Conservation (phyloP, 1,140 invertebrate genomes). For the Phocides pigmalion region DNA sequence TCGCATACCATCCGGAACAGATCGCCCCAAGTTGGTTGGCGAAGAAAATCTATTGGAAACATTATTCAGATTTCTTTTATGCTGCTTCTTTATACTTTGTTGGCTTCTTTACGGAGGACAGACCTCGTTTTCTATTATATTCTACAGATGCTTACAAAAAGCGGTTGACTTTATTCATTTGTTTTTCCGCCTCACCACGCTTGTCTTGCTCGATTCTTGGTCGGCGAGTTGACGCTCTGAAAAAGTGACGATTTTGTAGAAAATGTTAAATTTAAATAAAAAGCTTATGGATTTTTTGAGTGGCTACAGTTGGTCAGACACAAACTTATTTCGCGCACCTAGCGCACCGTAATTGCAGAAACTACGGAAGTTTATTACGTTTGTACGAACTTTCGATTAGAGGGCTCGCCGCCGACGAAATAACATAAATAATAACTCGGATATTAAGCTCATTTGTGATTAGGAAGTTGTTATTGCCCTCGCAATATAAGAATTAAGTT, state of each 20-base stretch:
- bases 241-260: no score
- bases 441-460: constrained; percentile 42
- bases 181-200: neutral
- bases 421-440: constrained; percentile 62
- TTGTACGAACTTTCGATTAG: constrained; percentile 60
- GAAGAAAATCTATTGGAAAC: constrained; percentile 20
- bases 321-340: constrained; percentile 41
- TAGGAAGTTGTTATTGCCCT: constrained; percentile 31
- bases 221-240: neutral
- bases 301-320: constrained; percentile 12
- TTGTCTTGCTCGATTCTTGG: neutral
- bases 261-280: no score
- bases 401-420: constrained; percentile 48
- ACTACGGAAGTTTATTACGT: constrained; percentile 66
- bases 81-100: neutral
- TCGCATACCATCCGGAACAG: neutral
- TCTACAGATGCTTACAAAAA: constrained; percentile 7
- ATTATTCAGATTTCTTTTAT: constrained; percentile 10
- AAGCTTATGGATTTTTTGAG: neutral
- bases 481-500: constrained; percentile 9
- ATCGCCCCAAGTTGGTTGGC: neutral
- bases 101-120: constrained; percentile 4
- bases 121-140: neutral
- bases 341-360: constrained; percentile 53
- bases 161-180: constrained; percentile 2